Evolutionary conservation across 2,888 invertebrate species (phyloP).

Genomic region (Pollenia labialis): DNA sequence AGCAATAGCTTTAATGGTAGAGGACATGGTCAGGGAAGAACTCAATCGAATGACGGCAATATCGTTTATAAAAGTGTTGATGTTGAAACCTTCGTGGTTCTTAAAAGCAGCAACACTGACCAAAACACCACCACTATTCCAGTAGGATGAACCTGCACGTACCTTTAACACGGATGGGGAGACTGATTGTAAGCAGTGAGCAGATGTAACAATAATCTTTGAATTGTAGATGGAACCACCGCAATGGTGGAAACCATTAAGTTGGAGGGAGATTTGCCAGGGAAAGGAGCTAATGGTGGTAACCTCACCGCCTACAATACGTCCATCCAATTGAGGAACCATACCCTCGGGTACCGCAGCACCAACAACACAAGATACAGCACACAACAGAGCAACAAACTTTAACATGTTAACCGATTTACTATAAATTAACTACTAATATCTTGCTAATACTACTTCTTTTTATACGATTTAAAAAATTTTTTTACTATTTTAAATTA

Average conservation of each 20-base stretch:
- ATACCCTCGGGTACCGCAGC: slow-evolving; percentile 62
- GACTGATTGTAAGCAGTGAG: slow-evolving; percentile 85
- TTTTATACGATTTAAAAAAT: not conserved
- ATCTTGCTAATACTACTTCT: not conserved
- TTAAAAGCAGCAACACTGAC: slow-evolving; percentile 72
- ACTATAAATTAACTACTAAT: slow-evolving; percentile 5
- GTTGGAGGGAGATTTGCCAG: slow-evolving; percentile 75
- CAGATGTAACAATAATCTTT: slow-evolving; percentile 86
- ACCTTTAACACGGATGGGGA: slow-evolving; percentile 78
- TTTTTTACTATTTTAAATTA: no score
- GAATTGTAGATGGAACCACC: slow-evolving; percentile 85
- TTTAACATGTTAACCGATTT: slow-evolving; percentile 62
- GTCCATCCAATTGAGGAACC: slow-evolving; percentile 72
- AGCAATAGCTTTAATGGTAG: slow-evolving; percentile 82
- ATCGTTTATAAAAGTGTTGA: slow-evolving; percentile 85
- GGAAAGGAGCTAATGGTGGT: slow-evolving; percentile 75
- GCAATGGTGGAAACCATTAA: slow-evolving; percentile 84
- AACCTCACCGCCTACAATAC: slow-evolving; percentile 76
- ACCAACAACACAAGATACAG: slow-evolving; percentile 53
- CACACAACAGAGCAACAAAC: slow-evolving; percentile 52
- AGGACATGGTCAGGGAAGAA: slow-evolving; percentile 82
- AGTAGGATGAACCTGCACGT: slow-evolving; percentile 85
- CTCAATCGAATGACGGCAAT: slow-evolving; percentile 86
- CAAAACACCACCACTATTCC: slow-evolving; percentile 77
- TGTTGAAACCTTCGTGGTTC: slow-evolving; percentile 83